Percentiles rank a stretch among this genome's conserved stretches.
Evolutionary conservation across 2,797 vertebrate genomes (phyloP).

Genomic region (Oceanodroma leucorhoa): DNA sequence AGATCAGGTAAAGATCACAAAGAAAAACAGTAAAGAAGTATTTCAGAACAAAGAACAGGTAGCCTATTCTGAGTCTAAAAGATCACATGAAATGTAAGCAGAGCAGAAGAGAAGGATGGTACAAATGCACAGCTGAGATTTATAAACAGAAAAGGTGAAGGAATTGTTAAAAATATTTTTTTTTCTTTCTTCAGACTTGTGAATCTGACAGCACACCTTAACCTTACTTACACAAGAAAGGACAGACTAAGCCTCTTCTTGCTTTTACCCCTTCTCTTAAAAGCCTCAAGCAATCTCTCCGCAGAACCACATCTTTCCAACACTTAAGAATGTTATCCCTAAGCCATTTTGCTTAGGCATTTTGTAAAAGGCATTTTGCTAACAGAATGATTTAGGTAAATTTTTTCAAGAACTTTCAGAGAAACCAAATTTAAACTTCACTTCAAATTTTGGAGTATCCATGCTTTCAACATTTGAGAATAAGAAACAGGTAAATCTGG

Average conservation of each 20-base stretch:
- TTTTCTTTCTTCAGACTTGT: neutral
- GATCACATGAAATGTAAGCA: accelerated
- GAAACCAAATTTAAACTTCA: neutral
- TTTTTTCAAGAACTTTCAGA: neutral
- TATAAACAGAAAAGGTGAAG: neutral
- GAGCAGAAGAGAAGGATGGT: neutral
- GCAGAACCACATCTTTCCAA: neutral
- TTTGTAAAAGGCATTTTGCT: neutral
- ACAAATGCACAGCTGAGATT: neutral
- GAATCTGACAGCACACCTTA: neutral
- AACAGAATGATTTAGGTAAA: neutral
- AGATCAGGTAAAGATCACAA: neutral
- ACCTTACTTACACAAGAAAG: neutral
- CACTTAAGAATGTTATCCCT: neutral
- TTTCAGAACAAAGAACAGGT: neutral
- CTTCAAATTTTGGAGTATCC: neutral
- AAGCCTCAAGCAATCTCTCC: neutral
- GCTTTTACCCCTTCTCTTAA: neutral
- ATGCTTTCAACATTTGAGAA: neutral
- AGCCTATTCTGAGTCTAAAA: neutral
- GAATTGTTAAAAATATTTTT: neutral
- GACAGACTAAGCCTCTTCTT: neutral
- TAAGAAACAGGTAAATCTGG: neutral
- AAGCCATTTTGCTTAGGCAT: no score
- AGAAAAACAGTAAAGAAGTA: neutral